A percentile compares a stretch with the other conserved stretches of the same genome.
Evolutionary conservation across 1,140 invertebrate genomes (phyloP).

Genomic region (Camponotus floridanus): DNA sequence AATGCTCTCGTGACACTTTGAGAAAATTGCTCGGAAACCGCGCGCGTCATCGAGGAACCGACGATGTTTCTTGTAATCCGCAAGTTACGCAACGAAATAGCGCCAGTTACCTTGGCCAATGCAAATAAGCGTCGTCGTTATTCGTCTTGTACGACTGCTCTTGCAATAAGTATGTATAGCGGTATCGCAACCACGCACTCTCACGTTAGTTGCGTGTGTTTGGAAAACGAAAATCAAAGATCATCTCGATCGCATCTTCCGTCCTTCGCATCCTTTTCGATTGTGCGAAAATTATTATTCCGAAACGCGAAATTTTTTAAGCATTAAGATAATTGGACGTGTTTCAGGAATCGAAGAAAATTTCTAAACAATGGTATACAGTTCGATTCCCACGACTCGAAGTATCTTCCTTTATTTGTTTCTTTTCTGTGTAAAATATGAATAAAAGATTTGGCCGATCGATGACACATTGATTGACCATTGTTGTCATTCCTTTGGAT

Average conservation of each 20-base stretch:
- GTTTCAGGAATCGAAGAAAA: too few relatives aligned
- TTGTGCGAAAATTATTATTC: not conserved
- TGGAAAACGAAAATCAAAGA: not conserved
- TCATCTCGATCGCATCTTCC: not conserved
- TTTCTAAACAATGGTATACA: not conserved
- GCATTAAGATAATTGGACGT: too few relatives aligned
- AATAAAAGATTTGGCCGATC: conserved; percentile 9
- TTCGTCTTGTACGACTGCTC: conserved; percentile 23
- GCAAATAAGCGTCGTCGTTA: conserved; percentile 69
- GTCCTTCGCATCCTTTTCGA: not conserved
- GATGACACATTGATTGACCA: not conserved
- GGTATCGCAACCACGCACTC: not conserved
- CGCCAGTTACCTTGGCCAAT: conserved; percentile 76
- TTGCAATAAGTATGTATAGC: not conserved
- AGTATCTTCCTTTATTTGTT: not conserved
- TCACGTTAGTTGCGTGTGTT: not conserved
- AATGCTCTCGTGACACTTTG: not conserved
- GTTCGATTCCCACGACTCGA: not conserved
- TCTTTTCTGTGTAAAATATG: not conserved
- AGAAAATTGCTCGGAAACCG: conserved; percentile 12
- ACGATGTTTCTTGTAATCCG: conserved; percentile 63
- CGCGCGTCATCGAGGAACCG: conserved; percentile 4
- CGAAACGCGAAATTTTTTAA: not conserved
- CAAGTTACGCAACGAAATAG: conserved; percentile 50
- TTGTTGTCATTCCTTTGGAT: conserved; percentile 41